Percentiles rank a stretch among this genome's conserved stretches.
Evolutionary conservation across 92 coral and sea anemone genomes (phyloP).

Genomic region (Heteractis magnifica): DNA sequence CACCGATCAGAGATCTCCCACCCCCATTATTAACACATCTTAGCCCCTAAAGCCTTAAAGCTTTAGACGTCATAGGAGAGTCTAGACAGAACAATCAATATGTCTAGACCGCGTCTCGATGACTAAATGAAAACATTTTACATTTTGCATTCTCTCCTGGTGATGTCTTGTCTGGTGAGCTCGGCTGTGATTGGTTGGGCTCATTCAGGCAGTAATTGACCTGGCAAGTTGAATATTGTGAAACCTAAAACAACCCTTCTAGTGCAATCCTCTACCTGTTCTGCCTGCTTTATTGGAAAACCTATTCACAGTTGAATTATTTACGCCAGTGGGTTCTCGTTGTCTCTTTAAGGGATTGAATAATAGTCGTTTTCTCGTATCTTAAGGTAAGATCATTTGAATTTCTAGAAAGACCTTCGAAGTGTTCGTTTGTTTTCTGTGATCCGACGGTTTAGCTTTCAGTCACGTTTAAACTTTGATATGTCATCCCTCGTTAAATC

Average conservation of each 20-base stretch:
- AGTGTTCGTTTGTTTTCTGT: background rate
- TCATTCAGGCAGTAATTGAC: slow-evolving; percentile 63
- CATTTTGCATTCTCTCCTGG: slow-evolving; percentile 59
- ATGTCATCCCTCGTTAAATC: slow-evolving; percentile 18
- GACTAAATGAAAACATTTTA: slow-evolving; percentile 64
- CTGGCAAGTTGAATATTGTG: slow-evolving; percentile 57
- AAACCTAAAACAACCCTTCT: slow-evolving; percentile 59
- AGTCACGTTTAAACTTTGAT: background rate
- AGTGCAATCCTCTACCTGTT: slow-evolving; percentile 59
- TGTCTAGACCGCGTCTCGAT: slow-evolving; percentile 81
- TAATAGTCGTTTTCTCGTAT: background rate
- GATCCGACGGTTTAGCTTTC: slow-evolving; percentile 13
- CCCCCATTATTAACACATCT: slow-evolving; percentile 62
- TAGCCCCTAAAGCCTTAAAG: slow-evolving; percentile 34
- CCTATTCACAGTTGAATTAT: slow-evolving; percentile 55
- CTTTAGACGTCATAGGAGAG: slow-evolving; percentile 45
- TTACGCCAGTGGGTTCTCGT: slow-evolving; percentile 40
- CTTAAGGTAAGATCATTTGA: background rate
- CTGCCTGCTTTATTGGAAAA: slow-evolving; percentile 33
- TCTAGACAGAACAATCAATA: slow-evolving; percentile 60
- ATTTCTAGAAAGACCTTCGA: background rate
- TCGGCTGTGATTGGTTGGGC: slow-evolving; percentile 60
- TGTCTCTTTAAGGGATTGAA: slow-evolving; percentile 20
- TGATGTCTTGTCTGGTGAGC: slow-evolving; percentile 56
- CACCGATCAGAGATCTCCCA: slow-evolving; percentile 44